Conservation (phyloP, 2,113 vertebrate species). For the Microcebus griseorufus region DNA sequence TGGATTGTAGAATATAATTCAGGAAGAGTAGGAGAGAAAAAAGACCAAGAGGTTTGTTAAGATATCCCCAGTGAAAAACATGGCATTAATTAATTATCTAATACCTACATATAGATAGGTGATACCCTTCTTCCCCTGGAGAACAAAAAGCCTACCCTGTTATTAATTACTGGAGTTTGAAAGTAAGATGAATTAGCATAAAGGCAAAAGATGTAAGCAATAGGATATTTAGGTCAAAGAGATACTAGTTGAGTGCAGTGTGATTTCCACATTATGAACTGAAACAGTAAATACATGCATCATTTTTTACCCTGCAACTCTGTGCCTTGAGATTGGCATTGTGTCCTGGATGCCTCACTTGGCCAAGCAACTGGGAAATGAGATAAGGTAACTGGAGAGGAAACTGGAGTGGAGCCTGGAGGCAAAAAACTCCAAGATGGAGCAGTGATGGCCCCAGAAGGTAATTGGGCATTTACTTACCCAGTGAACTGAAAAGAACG, state of each 20-base stretch:
- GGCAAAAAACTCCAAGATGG: constrained; percentile 55
- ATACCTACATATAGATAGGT: constrained; percentile 5
- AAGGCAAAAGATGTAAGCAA: constrained; percentile 48
- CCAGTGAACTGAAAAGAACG: constrained; percentile 50
- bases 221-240: constrained; percentile 37
- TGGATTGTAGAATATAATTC: background rate
- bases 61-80: background rate
- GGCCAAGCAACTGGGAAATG: constrained; percentile 13
- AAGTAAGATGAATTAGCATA: constrained; percentile 54
- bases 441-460: background rate
- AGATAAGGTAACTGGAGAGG: background rate
- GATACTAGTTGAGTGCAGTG: background rate
- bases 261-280: background rate
- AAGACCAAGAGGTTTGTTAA: background rate
- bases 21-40: background rate
- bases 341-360: background rate
- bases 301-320: background rate
- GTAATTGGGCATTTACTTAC: constrained; percentile 40
- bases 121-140: constrained; percentile 39
- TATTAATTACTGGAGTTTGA: constrained; percentile 69
- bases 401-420: background rate
- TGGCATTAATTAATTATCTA: constrained; percentile 6
- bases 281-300: background rate
- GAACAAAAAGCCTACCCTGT: background rate
- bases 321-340: background rate